A percentile compares a stretch with the other conserved stretches of the same genome.
Evolutionary conservation across 1,140 invertebrate species (phyloP).

Genomic region (Bombus balteatus): DNA sequence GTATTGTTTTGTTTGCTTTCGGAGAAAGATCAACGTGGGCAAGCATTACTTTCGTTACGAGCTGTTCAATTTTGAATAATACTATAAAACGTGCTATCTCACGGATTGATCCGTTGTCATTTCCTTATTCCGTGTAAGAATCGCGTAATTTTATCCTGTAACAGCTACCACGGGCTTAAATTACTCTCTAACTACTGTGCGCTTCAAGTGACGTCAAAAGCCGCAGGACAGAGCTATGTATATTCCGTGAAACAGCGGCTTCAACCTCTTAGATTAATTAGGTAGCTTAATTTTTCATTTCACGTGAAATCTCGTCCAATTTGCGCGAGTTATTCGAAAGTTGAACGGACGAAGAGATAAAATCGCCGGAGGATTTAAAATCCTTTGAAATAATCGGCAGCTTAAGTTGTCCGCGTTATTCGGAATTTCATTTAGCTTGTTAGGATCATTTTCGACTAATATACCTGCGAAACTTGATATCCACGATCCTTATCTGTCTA

Average conservation of each 20-base stretch:
- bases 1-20: not conserved
- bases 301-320: not conserved
- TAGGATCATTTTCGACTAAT: not conserved
- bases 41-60: too few species aligned
- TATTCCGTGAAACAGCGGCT: not conserved
- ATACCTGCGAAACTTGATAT: too few species aligned
- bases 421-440: not conserved
- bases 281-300: slow-evolving; percentile 26
- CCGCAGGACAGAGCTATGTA: not conserved
- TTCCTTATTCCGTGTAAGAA: not conserved
- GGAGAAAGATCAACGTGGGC: too few species aligned
- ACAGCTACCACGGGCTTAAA: not conserved
- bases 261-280: slow-evolving; percentile 10
- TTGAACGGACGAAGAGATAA: not conserved
- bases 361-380: not conserved
- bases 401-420: not conserved
- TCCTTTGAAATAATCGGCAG: not conserved
- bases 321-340: slow-evolving; percentile 24
- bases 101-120: not conserved
- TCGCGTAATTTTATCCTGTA: not conserved
- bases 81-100: not conserved
- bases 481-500: not conserved
- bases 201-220: slow-evolving; percentile 2
- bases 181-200: not conserved
- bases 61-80: not conserved